A percentile compares a stretch with the other conserved stretches of the same genome.
Evolutionary conservation across 2,113 vertebrate species (phyloP).

Genomic region (Sakesphorus luctuosus): DNA sequence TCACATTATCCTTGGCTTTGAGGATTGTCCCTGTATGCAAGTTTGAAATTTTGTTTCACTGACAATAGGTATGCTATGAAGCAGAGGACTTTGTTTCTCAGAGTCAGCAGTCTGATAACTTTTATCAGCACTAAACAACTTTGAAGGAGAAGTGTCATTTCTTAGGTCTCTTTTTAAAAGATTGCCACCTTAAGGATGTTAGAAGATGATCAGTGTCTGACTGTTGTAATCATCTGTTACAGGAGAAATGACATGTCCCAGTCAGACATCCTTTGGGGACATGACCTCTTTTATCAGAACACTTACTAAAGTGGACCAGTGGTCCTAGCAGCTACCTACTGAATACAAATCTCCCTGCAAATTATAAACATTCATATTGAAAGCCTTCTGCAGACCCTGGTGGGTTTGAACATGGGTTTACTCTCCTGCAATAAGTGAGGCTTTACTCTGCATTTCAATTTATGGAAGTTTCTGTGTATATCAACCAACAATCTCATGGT

Average conservation of each 20-base stretch:
- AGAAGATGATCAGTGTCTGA: not conserved
- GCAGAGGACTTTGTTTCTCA: not conserved
- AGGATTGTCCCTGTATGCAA: not conserved
- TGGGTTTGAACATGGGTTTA: fast-evolving
- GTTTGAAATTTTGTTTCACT: not conserved
- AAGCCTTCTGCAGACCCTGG: not conserved
- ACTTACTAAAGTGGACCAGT: not conserved
- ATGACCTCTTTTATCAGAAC: conserved; percentile 30
- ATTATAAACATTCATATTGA: not conserved
- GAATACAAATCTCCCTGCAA: conserved; percentile 16
- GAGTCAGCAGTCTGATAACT: not conserved
- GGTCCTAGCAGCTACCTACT: not conserved
- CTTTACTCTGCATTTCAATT: not conserved
- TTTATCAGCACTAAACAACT: not conserved
- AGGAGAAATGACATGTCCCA: not conserved
- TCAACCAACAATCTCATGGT: not conserved
- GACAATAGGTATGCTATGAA: not conserved
- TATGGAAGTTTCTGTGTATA: not conserved
- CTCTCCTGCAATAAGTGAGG: not conserved
- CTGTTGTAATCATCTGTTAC: conserved; percentile 4
- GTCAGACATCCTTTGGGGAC: not conserved
- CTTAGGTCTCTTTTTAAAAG: not conserved
- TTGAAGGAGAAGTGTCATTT: not conserved
- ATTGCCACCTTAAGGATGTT: not conserved
- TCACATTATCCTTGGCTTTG: not conserved